phyloP scores from a whole-genome alignment of 1,140 invertebrate genomes.

The Anagrus nilaparvatae region DNA sequence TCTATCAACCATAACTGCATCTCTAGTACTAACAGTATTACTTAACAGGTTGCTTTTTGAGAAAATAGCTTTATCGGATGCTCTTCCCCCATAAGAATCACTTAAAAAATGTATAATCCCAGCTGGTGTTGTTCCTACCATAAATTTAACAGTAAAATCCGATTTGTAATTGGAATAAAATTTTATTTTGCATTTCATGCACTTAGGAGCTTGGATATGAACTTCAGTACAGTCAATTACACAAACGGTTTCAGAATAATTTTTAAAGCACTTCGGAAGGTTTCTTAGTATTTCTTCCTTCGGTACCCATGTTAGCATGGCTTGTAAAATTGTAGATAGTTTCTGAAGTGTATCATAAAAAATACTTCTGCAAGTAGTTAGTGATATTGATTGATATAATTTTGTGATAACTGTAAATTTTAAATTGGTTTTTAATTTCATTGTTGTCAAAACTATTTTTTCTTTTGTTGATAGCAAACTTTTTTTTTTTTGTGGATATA shows the following conservation, averaged over 20 bases:
- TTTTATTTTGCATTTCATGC: constrained; percentile 1
- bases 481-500: constrained; percentile 1
- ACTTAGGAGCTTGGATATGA: background rate
- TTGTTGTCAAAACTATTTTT: constrained; percentile 2
- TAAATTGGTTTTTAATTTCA: constrained; percentile 7
- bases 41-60: background rate
- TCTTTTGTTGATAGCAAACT: background rate
- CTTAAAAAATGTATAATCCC: constrained; percentile 24
- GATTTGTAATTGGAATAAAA: constrained; percentile 24
- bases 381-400: background rate
- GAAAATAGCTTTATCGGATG: constrained; percentile 26
- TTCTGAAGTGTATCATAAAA: background rate
- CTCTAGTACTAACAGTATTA: constrained; percentile 7
- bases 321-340: constrained; percentile 5
- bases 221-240: constrained; percentile 20
- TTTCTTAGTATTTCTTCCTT: constrained; percentile 10
- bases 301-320: constrained; percentile 5
- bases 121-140: constrained; percentile 24
- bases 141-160: constrained; percentile 23
- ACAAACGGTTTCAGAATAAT: constrained; percentile 11
- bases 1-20: constrained; percentile 26
- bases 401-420: background rate
- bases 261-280: constrained; percentile 8
- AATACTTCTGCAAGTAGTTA: background rate
- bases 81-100: constrained; percentile 22